Evolutionary conservation across 2,797 vertebrate species (phyloP), one percentile per base, ranked within the genome.

Genomic region (Tamandua tetradactyla): DNA sequence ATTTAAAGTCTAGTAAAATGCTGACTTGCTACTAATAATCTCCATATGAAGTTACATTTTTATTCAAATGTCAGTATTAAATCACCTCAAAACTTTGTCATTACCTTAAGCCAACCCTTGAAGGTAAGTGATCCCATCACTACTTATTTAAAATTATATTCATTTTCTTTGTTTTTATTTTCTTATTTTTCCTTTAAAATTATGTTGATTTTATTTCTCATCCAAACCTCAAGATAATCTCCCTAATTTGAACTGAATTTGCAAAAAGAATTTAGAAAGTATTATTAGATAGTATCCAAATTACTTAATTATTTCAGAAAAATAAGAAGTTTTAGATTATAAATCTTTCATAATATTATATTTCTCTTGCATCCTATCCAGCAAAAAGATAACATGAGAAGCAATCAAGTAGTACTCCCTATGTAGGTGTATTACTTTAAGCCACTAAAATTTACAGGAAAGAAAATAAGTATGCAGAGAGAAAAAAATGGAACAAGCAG

Each of bases 21-120:
- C 78, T 94, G 71, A 95, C 44, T 74, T 22, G 22, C 44, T 95
- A 71, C 81, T 94, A 95, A 93, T 94, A 94, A 92, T 93, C 35
- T 91, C 61, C 55, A 57, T 40, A 22, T 72, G n/a, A 95, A 84
- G 47, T 81, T 27, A 14, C 47, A 30, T 94, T 74, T 93, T 94
- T 74, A 94, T 81, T 83, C 35, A 95, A 96, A 94, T 76, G 42
- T 68, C 55, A 92, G 78, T 61, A 90, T 91, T 91, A 93, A 90
- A 93, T 95, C 85, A 72, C 23, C 74, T 93, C 71, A 69, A 91
- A 95, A 75, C 64, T 71, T 89, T 84, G 52, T 79, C 74, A 79
- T 89, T 68, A 71, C 78, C 59, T 64, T 88, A 93, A 91, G 59
- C 7, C 68, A 95, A 47, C 22, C n/a, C 71, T 82, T 92, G 72